Percentiles rank a stretch among this genome's conserved stretches.
phyloP scores from a whole-genome alignment of 2,797 vertebrate species.

The Enteromius treurensis region DNA sequence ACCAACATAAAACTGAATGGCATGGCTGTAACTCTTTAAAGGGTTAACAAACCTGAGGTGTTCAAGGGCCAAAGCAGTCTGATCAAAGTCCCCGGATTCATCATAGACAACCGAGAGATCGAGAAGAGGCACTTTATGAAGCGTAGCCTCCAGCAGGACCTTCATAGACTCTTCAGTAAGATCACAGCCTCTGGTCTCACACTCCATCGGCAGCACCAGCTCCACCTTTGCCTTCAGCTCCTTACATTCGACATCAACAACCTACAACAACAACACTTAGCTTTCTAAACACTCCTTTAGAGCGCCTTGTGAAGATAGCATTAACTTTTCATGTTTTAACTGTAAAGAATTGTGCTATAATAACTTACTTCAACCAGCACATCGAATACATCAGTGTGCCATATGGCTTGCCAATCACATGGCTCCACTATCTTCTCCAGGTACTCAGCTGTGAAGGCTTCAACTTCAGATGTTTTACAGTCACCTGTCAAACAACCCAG shows the following conservation, averaged over 20 bases:
- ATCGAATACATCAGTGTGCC: constrained; percentile 88
- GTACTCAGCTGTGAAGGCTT: constrained; percentile 88
- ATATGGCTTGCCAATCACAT: constrained; percentile 90
- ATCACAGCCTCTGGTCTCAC: constrained; percentile 77
- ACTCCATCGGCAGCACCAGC: constrained; percentile 81
- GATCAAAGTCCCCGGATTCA: constrained; percentile 87
- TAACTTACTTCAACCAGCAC: constrained; percentile 88
- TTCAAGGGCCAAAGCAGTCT: constrained; percentile 90
- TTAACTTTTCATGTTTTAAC: not conserved
- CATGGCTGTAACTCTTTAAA: not conserved
- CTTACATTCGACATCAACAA: constrained; percentile 80
- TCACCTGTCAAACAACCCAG: constrained; percentile 78
- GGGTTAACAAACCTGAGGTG: constrained; percentile 85
- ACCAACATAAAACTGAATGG: not conserved
- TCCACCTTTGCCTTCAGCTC: constrained; percentile 83
- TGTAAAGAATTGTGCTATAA: not conserved
- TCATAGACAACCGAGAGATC: constrained; percentile 88
- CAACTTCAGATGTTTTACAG: constrained; percentile 93
- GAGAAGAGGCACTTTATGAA: constrained; percentile 80
- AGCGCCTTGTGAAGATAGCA: not conserved
- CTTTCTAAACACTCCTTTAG: not conserved
- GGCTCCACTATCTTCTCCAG: constrained; percentile 90
- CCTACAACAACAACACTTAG: constrained; percentile 70
- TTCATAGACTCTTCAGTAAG: constrained; percentile 81
- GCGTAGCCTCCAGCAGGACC: constrained; percentile 84